Base-by-base conservation (phyloP, 64 coral and sea anemone species). In the Pachyseris speciosa region DNA sequence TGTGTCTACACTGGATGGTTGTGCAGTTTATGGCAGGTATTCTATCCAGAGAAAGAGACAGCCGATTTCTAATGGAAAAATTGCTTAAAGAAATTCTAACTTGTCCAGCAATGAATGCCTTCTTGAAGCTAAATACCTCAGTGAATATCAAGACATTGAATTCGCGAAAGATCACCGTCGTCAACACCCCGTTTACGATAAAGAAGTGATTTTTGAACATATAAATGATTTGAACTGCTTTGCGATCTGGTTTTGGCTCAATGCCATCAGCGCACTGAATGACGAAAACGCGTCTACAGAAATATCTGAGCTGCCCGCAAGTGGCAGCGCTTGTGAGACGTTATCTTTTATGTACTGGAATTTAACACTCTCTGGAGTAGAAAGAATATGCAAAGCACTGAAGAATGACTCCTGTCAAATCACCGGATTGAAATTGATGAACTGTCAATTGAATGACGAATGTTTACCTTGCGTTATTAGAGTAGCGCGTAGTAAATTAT, bases 211-310 rank as follows among this genome's bases (percentile, higher is more conserved):
- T 2, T 86, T 86, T 12, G 1, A 31, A 7, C 0, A 19, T 4
- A 12, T 61, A 15, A 63, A 68, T 55, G 85, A 87, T 31, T 45
- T 87, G 15, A 68, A 87, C 85, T 87, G 85, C 19, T 26, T 42
- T 25, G 37, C 53, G 9, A 8, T 74, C 38, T 73, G 49, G 7
- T 74, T 87, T 29, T 58, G 73, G 50, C n/a, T 87, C 13, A 68
- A 87, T 19, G 28, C 31, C 37, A 28, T 74, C 31, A 63, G 32
- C 22, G 49, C 47, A 44, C n/a, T 74, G 33, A 74, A 74, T 40
- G 49, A 73, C 24, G 49, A 72, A 2, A 11, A 74, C 4, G 16
- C 34, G 13, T n/a, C 20, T 57, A 74, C 13, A 36, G 11, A 28
- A 74, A 13, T 37, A 1, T 34, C 34, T 19, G 11, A 58, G 36